Base-by-base conservation (phyloP, 2,113 vertebrate genomes). In the Ammodytes dubius region DNA sequence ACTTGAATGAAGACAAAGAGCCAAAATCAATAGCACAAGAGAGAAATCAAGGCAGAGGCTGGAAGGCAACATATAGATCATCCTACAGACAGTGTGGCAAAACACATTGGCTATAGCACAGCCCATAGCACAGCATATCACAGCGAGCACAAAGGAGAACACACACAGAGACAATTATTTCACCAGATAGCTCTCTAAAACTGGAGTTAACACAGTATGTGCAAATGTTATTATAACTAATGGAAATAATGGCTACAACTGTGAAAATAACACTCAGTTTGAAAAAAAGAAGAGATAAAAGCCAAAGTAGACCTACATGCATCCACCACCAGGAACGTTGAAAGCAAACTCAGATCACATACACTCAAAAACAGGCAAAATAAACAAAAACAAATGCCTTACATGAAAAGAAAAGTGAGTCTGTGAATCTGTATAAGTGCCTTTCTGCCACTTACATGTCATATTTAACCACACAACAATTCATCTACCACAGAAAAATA, bases 251-350 rank as follows among this genome's bases (percentile, higher is more conserved):
- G 39, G 46, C 15, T 10, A 65, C 37, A 64, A 37, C 14, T 53
- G 27, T 63, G 47, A 57, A 80, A 57, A 70, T 67, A 67, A 67
- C 64, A 69, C 15, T 3, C 19, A 60, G 70, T n/a, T 19, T 19
- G 27, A 65, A 65, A 37, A 13, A 19, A 6, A 9, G 46, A 14
- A 69, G 15, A 40, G 15, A 57, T 2, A 49, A 35, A 71, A 17
- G 50, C 3, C 1, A 54, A 35, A 6, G 39, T 4, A 46, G 46
- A 69, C 47, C 7, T 45, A 15, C 7, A 46, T 61, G 11, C 2
- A 3, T 39, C 15, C 15, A 27, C 7, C 14, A 12, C 4, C 4
- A 35, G 27, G 0, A 37, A 50, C 5, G 5, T 6, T 46, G 4
- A 47, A 58, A 58, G 39, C 63, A 35, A 7, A 46, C 17, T 63